These are phyloP conservation scores for Dermatophagoides farinae DNA, from an alignment of 1,140 invertebrate genomes.

Conservation along the genomic window DNA sequence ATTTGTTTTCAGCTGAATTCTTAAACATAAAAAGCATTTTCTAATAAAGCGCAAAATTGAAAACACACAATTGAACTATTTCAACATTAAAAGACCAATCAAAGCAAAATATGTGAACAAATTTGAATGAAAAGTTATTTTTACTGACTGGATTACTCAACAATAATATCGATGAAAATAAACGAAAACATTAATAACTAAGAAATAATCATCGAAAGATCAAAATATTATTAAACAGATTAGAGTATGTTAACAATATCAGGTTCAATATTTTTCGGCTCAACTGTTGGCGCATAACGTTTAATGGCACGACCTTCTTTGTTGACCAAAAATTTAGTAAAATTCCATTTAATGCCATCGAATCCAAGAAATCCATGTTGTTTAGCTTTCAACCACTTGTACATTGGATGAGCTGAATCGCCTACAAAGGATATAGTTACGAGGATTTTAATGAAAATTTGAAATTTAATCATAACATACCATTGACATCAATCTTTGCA, in stretches of 20 bases:
- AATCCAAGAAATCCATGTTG: constrained; percentile 29
- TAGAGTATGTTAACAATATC: background rate
- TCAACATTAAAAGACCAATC: too few relatives aligned
- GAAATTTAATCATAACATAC: too few relatives aligned
- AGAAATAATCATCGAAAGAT: too few relatives aligned
- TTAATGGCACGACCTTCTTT: constrained; percentile 62
- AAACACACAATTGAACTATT: too few relatives aligned
- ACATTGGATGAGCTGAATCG: constrained; percentile 56
- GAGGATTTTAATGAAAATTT: background rate
- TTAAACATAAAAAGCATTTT: background rate
- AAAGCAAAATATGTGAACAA: too few relatives aligned
- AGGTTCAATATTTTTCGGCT: constrained; percentile 31
- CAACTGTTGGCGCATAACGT: constrained; percentile 50
- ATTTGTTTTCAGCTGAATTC: background rate
- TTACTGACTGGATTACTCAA: too few relatives aligned
- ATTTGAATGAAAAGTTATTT: too few relatives aligned
- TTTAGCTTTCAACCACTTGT: constrained; percentile 62
- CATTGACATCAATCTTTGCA: constrained; percentile 67
- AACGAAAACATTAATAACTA: too few relatives aligned
- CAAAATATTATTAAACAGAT: background rate
- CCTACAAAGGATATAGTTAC: too few relatives aligned
- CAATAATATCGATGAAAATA: too few relatives aligned
- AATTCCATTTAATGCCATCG: constrained; percentile 78
- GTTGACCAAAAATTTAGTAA: constrained; percentile 80
- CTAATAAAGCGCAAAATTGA: too few relatives aligned